These are phyloP conservation scores for Ctenopoma multispine DNA, from an alignment of 2,797 vertebrate species.

Conservation along the genomic window DNA sequence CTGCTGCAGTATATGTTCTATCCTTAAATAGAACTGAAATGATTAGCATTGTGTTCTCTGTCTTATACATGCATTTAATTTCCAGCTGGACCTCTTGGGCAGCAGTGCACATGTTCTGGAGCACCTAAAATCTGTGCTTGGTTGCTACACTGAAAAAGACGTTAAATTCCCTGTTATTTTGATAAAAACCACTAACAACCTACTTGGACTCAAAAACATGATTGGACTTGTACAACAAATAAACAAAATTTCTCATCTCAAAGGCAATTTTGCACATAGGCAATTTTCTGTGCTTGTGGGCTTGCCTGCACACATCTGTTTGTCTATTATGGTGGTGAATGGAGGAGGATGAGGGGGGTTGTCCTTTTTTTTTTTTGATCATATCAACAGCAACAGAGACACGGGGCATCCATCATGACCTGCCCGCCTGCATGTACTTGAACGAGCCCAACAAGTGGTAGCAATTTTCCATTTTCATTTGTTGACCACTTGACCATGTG, in stretches of 20 bases:
- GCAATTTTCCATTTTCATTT: conserved; percentile 89
- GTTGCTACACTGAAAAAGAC: conserved; percentile 53
- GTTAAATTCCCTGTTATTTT: conserved; percentile 59
- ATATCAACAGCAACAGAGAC: conserved; percentile 77
- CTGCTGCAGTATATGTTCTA: neutral
- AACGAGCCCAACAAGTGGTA: conserved; percentile 80
- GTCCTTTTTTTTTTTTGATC: conserved; percentile 67
- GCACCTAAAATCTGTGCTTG: conserved; percentile 11
- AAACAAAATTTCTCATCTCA: conserved; percentile 72
- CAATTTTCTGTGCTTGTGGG: conserved; percentile 69
- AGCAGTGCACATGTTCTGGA: neutral
- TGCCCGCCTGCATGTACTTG: conserved; percentile 76
- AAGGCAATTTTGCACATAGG: conserved; percentile 73
- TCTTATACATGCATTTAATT: conserved; percentile 14
- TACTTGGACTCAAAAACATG: conserved; percentile 64
- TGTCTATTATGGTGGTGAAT: conserved; percentile 64
- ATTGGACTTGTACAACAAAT: conserved; percentile 66
- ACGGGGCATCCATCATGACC: conserved; percentile 80
- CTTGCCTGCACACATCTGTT: conserved; percentile 65
- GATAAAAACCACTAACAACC: conserved; percentile 58
- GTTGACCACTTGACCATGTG: conserved; percentile 89
- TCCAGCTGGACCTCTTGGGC: neutral
- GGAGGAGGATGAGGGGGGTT: conserved; percentile 14
- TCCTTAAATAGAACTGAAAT: neutral
- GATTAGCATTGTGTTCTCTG: neutral